phyloP scores from a whole-genome alignment of 2,113 vertebrate species.

The Neoarius graeffei region DNA sequence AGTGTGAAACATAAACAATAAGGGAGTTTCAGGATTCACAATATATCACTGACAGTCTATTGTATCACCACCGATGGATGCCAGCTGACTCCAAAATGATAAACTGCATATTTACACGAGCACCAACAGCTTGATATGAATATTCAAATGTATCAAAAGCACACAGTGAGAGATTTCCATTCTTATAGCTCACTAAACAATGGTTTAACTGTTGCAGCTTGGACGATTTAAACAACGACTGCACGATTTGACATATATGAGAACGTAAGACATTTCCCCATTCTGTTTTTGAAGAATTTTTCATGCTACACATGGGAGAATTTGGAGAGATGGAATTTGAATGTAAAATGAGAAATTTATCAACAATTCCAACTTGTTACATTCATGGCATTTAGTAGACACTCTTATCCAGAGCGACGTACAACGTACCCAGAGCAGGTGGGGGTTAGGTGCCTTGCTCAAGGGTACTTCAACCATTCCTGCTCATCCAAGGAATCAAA shows the following conservation, averaged over 20 bases:
- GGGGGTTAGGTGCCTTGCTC: too few relatives aligned
- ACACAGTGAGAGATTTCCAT: slow-evolving; percentile 17
- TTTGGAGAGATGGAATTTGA: not conserved
- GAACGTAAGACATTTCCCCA: not conserved
- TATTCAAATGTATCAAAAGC: slow-evolving; percentile 29
- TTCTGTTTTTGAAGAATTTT: not conserved
- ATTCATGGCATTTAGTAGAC: too few relatives aligned
- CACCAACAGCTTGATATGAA: slow-evolving; percentile 47
- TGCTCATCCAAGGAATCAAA: too few relatives aligned
- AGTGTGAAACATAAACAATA: slow-evolving; percentile 31
- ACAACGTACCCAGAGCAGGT: too few relatives aligned
- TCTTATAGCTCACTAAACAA: slow-evolving; percentile 18
- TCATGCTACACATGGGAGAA: not conserved
- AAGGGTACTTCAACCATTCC: too few relatives aligned
- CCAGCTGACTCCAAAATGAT: slow-evolving; percentile 36
- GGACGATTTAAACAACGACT: not conserved
- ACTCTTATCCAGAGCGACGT: too few relatives aligned
- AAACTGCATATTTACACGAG: slow-evolving; percentile 28
- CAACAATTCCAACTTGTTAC: not conserved
- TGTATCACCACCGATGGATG: slow-evolving; percentile 26
- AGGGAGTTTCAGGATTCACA: slow-evolving; percentile 27
- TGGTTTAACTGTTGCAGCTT: slow-evolving; percentile 13
- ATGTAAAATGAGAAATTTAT: not conserved
- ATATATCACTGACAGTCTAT: slow-evolving; percentile 35
- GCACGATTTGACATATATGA: not conserved